Evolutionary conservation across 2,797 vertebrate genomes (phyloP), one percentile per base, ranked within the genome.

Genomic region (Psittacula echo): DNA sequence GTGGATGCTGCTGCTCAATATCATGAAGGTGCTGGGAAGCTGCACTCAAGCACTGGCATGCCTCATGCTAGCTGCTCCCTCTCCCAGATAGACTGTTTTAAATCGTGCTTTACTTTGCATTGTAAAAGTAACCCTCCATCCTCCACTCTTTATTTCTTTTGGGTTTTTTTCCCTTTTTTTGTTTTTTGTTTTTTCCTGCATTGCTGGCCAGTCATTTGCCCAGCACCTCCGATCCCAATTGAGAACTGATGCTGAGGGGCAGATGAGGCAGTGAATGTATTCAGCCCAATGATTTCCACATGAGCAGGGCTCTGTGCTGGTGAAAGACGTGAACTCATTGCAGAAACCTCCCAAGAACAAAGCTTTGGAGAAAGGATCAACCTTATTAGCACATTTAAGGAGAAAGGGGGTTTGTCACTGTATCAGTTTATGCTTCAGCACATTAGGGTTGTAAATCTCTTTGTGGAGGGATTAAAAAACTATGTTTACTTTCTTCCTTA

Each of bases 321-420:
- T 87, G 87, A 96, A 97, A 96, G 94, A 83, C 13, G 14, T 88
- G 93, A 96, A 96, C 95, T 95, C 91, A 90, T 85, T 96, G 90
- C 93, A 92, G 90, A 94, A 96, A 93, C 88, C 85, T 93, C 89
- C 85, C 91, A 94, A 90, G 89, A 92, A 90, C 86, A 95, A 94
- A 89, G 93, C 89, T 87, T 88, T 87, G 62, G 81, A 93, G 90
- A 95, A 93, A 88, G 93, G 92, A 97, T 90, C 96, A 96, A 89
- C 93, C 93, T 96, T 96, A 95, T 97, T 97, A 96, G 93, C 96
- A 96, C 95, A 94, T 87, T 96, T 85, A 94, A 93, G 91, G 86
- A 95, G 90, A 91, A 94, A 94, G 56, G 74, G 68, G 68, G 81
- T 89, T 97, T 97, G 95, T 91, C 96, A 97, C 92, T 96, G 95